phyloP scores from a whole-genome alignment of 2,888 invertebrate genomes.

The Leptopilina syphax region DNA sequence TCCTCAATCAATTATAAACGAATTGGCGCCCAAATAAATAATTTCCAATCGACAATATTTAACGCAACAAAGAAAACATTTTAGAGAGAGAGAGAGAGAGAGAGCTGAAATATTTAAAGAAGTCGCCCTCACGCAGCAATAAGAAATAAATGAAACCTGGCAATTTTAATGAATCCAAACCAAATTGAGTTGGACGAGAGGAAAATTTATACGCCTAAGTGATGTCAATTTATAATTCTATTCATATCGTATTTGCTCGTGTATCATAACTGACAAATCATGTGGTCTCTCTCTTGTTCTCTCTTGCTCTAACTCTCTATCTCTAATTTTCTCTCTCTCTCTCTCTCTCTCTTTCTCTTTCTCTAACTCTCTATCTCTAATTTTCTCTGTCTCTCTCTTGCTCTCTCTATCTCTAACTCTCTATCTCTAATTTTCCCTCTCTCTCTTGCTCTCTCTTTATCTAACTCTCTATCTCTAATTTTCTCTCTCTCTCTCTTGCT shows the following conservation, averaged over 20 bases:
- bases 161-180: neutral
- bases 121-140: neutral
- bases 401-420: too few relatives aligned
- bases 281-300: neutral
- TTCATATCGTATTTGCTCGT: constrained; percentile 7
- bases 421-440: too few relatives aligned
- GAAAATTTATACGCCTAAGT: constrained; percentile 18
- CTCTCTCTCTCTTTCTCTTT: too few relatives aligned
- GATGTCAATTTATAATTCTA: constrained; percentile 20
- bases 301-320: too few relatives aligned
- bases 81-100: neutral
- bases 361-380: too few relatives aligned
- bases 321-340: too few relatives aligned
- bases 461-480: too few relatives aligned
- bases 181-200: constrained; percentile 9
- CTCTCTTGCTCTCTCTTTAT: too few relatives aligned
- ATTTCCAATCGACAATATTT: neutral
- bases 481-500: too few relatives aligned
- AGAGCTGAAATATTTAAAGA: neutral
- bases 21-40: too few relatives aligned
- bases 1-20: too few relatives aligned
- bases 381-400: too few relatives aligned
- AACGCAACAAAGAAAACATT: neutral
- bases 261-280: constrained; percentile 10
- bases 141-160: neutral